Base-by-base conservation (phyloP, 2,888 invertebrate species). In the Dryobota labecula region DNA sequence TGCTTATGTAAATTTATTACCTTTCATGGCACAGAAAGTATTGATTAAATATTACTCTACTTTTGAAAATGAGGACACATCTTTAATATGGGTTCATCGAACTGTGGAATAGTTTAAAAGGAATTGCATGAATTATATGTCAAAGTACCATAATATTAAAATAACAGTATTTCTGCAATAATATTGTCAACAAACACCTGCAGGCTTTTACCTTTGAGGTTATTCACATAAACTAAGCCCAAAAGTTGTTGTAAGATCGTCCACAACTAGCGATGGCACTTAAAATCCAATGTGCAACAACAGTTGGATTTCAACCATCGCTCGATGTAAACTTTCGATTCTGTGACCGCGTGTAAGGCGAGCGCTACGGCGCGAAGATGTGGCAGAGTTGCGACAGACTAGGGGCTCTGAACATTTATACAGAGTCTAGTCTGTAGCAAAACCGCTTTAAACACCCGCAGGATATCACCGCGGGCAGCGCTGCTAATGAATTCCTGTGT, bases 231-330 rank as follows among this genome's bases (percentile, higher is more conserved):
- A 82, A 76, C 82, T 88, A 80, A 88, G 84, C 85, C 78, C 80
- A 84, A 73, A 85, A 90, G 90, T 84, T 89, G 93, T 83, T 84
- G 88, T 86, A 90, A 91, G 92, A 93, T 91, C 89, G 93, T 94
- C 94, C 92, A 94, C 96, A 95, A 92, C 91, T 91, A 94, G 91
- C 92, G 94, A 96, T 95, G 93, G 95, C 90, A 90, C 78, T 91
- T 93, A 94, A 95, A 94, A 94, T 91, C 94, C 95, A 96, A 94
- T 94, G 94, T 89, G 88, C 85, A 75, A 86, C 82, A 92, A 94
- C 94, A 95, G 91, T 94, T 95, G 95, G 93, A 94, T 93, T 93
- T 92, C 92, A 92, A 90, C 94, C 95, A 96, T 95, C 94, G 89
- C 93, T 92, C 90, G 89, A 89, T 93, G 95, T 91, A 93, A 92